These are phyloP conservation scores for Amiota communis DNA, from an alignment of 2,888 invertebrate species.

Conservation along the genomic window DNA sequence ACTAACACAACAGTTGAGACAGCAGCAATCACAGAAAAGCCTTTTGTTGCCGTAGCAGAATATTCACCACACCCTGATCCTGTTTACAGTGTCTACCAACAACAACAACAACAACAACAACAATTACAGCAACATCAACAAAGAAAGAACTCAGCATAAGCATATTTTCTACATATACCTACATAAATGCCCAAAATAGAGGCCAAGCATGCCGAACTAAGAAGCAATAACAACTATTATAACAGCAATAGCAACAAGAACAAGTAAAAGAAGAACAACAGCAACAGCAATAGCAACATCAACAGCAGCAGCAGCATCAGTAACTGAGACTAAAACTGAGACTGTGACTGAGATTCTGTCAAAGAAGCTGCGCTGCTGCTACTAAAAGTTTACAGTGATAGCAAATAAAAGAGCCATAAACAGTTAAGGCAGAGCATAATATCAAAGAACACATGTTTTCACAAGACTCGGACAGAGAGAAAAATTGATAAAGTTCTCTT, in stretches of 20 bases:
- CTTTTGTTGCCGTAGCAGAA: constrained; percentile 42
- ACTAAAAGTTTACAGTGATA: background rate
- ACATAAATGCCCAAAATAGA: constrained; percentile 24
- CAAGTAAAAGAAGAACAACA: constrained; percentile 37
- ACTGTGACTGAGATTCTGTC: constrained; percentile 30
- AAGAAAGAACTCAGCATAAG: constrained; percentile 30
- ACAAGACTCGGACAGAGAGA: background rate
- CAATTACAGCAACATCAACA: constrained; percentile 29
- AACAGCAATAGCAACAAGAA: constrained; percentile 35
- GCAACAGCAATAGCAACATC: constrained; percentile 26
- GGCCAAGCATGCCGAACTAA: constrained; percentile 26
- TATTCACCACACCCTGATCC: constrained; percentile 72
- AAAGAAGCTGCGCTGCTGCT: constrained; percentile 2
- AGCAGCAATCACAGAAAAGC: constrained; percentile 45
- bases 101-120: constrained; percentile 35
- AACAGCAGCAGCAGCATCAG: constrained; percentile 39
- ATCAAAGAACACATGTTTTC: no score
- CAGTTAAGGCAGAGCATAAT: no score
- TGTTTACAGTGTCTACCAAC: constrained; percentile 46
- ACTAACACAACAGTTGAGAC: constrained; percentile 30
- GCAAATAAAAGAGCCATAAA: background rate
- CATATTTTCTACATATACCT: constrained; percentile 24
- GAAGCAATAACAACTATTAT: constrained; percentile 39
- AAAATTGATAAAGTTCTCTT: background rate
- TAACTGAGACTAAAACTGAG: background rate